Evolutionary conservation across 2,113 vertebrate genomes (phyloP), one percentile per base, ranked within the genome.

Genomic region (Platycercus adscitus): DNA sequence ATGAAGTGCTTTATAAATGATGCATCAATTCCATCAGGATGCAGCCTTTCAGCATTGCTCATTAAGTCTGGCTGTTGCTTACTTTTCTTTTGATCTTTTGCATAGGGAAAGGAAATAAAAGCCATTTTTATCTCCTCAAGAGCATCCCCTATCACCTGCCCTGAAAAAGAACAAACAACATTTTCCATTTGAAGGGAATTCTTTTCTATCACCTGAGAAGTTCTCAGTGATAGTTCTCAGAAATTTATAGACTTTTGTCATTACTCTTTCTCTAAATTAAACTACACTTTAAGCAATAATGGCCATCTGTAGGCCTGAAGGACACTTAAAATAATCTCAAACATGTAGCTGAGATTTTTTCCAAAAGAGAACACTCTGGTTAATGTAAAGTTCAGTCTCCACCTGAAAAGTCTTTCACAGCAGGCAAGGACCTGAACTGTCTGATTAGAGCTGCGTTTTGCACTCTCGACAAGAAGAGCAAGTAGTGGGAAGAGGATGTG

Each of bases 41-140:
- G 68, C 56, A 94, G 81, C 44, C 75, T 63, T 83, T 94, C 72
- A 58, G 70, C 31, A 19, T 53, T 44, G 72, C 71, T 95, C 79
- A 94, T 94, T 96, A 92, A 91, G 55, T 82, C 78, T 91, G 70
- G 65, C 58, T 79, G 49, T 88, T 70, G 61, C 87, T 43, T 92
- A 24, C 56, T 49, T 81, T 84, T 78, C 91, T 91, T 95, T 95
- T 95, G 75, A 95, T 96, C 89, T 86, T 90, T 68, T 92, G 72
- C 64, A 58, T 29, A 70, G 76, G 56, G 33, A 87, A 91, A 58
- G 52, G 37, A 91, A 91, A 92, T 71, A 92, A 95, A 96, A 94
- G 88, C 21, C 37, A 81, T 88, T 97, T 96, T 96, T 94, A 81
- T 94, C 76, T 93, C 82, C 47, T 81, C 68, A 29, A 78, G 66